Conservation (phyloP, 2,888 invertebrate genomes). For the Eilema caniola region DNA sequence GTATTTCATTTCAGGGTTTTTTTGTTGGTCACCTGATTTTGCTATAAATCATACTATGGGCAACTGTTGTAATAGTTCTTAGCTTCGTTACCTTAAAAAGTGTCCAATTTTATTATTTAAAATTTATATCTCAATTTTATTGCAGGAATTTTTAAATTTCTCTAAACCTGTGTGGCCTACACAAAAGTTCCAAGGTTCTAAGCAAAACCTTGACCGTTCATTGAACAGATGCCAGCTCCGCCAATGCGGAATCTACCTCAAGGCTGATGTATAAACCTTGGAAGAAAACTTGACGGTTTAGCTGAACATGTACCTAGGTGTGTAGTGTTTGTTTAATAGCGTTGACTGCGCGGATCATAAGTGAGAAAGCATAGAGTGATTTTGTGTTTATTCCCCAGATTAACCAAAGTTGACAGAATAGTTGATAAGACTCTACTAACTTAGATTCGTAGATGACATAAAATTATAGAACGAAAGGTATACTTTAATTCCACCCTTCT, state of each 20-base stretch:
- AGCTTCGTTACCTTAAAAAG: background rate
- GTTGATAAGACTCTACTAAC: background rate
- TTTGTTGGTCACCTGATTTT: no score
- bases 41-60: no score
- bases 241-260: slow-evolving; percentile 9
- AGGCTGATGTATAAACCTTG: background rate
- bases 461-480: no score
- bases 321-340: background rate
- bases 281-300: background rate
- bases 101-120: background rate
- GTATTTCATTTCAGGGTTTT: background rate
- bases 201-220: slow-evolving; percentile 11
- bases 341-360: no score
- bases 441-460: no score
- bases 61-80: background rate
- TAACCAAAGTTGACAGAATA: no score
- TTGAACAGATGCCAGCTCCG: background rate
- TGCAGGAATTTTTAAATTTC: background rate
- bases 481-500: no score
- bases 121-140: background rate
- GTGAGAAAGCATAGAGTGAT: background rate
- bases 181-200: slow-evolving; percentile 5
- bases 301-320: background rate
- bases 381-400: background rate
- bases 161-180: background rate